These are phyloP conservation scores for Ectemnius continuus DNA, from an alignment of 2,888 invertebrate genomes.

Conservation along the genomic window DNA sequence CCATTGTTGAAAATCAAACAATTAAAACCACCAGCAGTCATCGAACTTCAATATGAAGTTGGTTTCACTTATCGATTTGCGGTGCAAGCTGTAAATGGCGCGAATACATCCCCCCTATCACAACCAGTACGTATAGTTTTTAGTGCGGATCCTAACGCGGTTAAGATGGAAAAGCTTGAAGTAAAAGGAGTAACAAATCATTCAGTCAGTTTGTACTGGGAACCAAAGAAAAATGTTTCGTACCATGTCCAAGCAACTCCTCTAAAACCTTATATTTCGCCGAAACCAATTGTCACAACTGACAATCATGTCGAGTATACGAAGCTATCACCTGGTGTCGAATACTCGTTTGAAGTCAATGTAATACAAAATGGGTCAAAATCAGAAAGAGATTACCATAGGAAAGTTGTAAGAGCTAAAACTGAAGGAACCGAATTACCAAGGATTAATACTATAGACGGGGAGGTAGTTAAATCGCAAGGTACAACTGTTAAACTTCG, in stretches of 20 bases:
- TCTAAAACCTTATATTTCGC: not conserved
- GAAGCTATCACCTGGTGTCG: slow-evolving; percentile 78
- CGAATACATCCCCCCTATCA: slow-evolving; percentile 82
- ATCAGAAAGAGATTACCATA: slow-evolving; percentile 76
- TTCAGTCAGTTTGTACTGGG: slow-evolving; percentile 83
- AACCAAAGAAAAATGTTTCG: slow-evolving; percentile 80
- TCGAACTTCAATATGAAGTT: slow-evolving; percentile 79
- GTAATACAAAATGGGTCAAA: slow-evolving; percentile 80
- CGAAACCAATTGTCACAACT: slow-evolving; percentile 72
- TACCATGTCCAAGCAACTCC: slow-evolving; percentile 81
- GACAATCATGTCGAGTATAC: slow-evolving; percentile 74
- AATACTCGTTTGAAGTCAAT: slow-evolving; percentile 82
- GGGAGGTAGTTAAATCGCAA: slow-evolving; percentile 79
- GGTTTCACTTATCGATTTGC: slow-evolving; percentile 85
- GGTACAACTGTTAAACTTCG: slow-evolving; percentile 83
- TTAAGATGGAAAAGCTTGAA: slow-evolving; percentile 81
- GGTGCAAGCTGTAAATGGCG: slow-evolving; percentile 85
- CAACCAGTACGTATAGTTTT: slow-evolving; percentile 81
- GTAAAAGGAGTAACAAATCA: slow-evolving; percentile 79
- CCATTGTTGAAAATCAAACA: slow-evolving; percentile 66
- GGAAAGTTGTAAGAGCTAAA: slow-evolving; percentile 79
- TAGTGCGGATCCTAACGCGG: slow-evolving; percentile 83
- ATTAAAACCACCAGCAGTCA: slow-evolving; percentile 79
- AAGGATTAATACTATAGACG: slow-evolving; percentile 78
- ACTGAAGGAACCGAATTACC: slow-evolving; percentile 80